Percentiles rank a stretch among this genome's conserved stretches.
Conservation (phyloP, 53 echinoderm and acorn worm genomes). For the Holothuria scabra region DNA sequence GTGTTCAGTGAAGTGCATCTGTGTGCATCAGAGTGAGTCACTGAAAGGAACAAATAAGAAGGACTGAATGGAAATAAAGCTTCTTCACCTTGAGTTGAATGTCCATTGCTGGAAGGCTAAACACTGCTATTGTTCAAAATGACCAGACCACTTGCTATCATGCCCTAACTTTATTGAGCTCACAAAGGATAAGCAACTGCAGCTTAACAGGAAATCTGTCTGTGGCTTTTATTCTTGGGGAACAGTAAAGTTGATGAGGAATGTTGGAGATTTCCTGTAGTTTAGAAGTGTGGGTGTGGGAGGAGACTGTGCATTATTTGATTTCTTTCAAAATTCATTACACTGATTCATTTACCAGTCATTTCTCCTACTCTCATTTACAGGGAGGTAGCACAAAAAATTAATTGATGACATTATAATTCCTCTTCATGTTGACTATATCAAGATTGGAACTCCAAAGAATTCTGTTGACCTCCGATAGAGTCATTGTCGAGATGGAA, state of each 20-base stretch:
- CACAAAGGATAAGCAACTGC: constrained; percentile 1
- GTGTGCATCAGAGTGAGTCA: constrained; percentile 37
- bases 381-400: no score
- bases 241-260: background rate
- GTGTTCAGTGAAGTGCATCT: constrained; percentile 10
- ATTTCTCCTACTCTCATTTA: no score
- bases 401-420: no score
- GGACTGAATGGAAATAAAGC: constrained; percentile 10
- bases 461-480: no score
- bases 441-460: no score
- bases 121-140: constrained; percentile 8
- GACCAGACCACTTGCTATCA: constrained; percentile 12
- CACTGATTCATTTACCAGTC: background rate
- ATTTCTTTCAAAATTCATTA: background rate
- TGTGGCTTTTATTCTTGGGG: background rate
- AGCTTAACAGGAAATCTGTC: constrained; percentile 16
- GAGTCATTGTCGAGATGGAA: no score
- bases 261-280: background rate
- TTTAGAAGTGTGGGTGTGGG: background rate
- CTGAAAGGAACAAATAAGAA: background rate
- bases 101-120: constrained; percentile 16
- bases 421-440: no score
- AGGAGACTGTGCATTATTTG: background rate
- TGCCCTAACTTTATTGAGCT: constrained; percentile 14
- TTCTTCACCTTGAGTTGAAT: constrained; percentile 38